A percentile compares a stretch with the other conserved stretches of the same genome.
phyloP scores from a whole-genome alignment of 1,140 invertebrate species.

The Colletes latitarsis region DNA sequence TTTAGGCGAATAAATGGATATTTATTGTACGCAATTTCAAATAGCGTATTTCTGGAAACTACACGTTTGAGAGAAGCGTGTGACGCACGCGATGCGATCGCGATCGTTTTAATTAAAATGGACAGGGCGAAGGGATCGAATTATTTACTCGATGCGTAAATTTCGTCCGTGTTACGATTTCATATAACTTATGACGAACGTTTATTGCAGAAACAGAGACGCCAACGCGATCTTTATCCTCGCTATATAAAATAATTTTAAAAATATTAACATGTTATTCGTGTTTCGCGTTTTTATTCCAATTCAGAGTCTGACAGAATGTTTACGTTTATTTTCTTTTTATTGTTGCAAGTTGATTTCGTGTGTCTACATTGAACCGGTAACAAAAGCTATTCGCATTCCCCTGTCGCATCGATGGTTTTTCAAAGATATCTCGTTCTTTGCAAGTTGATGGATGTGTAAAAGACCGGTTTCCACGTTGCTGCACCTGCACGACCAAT shows the following conservation, averaged over 20 bases:
- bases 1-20: neutral
- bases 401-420: neutral
- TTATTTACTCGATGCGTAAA: constrained; percentile 14
- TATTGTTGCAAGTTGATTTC: neutral
- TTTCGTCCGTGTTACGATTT: neutral
- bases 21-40: constrained; percentile 18
- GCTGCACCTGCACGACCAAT: neutral
- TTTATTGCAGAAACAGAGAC: neutral
- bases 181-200: neutral
- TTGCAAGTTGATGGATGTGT: neutral
- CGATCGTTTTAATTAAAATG: constrained; percentile 40
- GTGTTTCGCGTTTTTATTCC: neutral
- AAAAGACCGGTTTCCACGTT: neutral
- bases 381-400: neutral
- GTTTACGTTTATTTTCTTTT: too few relatives aligned
- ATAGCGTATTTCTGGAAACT: neutral
- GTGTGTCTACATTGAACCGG: neutral
- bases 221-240: neutral
- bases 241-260: neutral
- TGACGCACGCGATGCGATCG: constrained; percentile 4
- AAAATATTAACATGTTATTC: neutral
- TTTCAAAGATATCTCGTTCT: neutral
- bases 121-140: neutral
- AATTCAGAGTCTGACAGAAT: too few relatives aligned
- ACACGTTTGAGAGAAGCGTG: neutral